Evolutionary conservation across 2,888 invertebrate species (phyloP).

Genomic region (Heliconius cydno): DNA sequence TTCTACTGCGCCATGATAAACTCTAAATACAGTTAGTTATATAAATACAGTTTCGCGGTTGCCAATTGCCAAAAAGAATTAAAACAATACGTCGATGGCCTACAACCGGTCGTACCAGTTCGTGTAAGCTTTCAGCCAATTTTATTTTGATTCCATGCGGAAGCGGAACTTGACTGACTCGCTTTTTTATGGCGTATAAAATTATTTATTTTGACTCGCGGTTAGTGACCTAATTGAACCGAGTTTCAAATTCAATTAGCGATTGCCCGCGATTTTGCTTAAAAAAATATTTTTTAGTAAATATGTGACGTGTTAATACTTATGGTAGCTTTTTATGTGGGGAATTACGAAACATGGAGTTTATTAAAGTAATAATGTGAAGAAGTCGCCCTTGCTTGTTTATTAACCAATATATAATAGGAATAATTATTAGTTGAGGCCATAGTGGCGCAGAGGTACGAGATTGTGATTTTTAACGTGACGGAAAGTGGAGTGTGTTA

Average conservation of each 20-base stretch:
- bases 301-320: neutral
- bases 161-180: conserved; percentile 25
- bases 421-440: neutral
- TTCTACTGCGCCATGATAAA: neutral
- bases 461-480: no score
- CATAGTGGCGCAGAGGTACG: neutral
- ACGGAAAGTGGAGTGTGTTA: no score
- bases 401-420: no score
- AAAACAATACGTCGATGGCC: conserved; percentile 13
- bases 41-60: conserved; percentile 1
- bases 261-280: neutral
- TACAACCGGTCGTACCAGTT: conserved; percentile 34
- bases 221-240: conserved; percentile 19
- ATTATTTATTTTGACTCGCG: conserved; percentile 16
- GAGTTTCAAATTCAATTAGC: neutral
- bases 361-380: neutral
- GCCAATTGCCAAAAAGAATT: neutral
- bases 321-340: neutral
- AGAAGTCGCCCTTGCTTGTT: neutral
- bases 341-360: neutral
- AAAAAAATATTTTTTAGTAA: neutral
- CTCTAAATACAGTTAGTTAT: neutral
- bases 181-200: conserved; percentile 29
- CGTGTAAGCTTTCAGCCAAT: conserved; percentile 23
- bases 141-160: conserved; percentile 31